Evolutionary conservation across 2,113 vertebrate species (phyloP).

Genomic region (Eublepharis macularius): DNA sequence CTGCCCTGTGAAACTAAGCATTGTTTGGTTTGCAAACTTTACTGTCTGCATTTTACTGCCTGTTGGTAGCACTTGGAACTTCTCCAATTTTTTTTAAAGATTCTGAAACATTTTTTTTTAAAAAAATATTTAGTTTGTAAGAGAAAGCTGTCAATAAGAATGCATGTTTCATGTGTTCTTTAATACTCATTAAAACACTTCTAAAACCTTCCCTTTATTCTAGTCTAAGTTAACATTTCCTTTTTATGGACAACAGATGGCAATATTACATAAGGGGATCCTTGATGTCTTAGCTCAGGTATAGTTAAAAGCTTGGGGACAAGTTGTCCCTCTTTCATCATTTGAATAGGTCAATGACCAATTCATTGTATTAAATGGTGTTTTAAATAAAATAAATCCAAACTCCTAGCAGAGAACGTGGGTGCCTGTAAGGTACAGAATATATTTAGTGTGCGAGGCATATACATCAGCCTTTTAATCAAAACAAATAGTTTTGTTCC

Average conservation of each 20-base stretch:
- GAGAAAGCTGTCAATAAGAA: background rate
- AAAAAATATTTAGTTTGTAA: background rate
- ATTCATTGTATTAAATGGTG: constrained; percentile 38
- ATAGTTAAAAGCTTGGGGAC: constrained; percentile 38
- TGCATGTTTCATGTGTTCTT: background rate
- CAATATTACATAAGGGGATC: constrained; percentile 60
- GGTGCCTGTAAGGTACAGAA: constrained; percentile 20
- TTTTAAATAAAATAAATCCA: constrained; percentile 51
- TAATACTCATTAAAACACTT: background rate
- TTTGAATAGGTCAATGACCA: constrained; percentile 37
- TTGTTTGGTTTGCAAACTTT: background rate
- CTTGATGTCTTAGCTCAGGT: constrained; percentile 1
- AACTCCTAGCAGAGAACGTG: constrained; percentile 24
- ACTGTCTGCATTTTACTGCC: background rate
- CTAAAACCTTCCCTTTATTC: background rate
- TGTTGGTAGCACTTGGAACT: background rate
- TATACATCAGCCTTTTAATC: constrained; percentile 18
- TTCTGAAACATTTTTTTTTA: background rate
- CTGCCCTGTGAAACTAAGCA: background rate
- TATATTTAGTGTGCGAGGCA: constrained; percentile 26
- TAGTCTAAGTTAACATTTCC: constrained; percentile 18
- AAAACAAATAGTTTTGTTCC: constrained; percentile 31
- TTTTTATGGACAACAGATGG: constrained; percentile 50
- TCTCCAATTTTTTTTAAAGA: background rate
- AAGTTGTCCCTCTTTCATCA: constrained; percentile 31